A percentile compares a stretch with the other conserved stretches of the same genome.
Conservation (phyloP, 2,888 invertebrate species). For the Volucella zonaria region DNA sequence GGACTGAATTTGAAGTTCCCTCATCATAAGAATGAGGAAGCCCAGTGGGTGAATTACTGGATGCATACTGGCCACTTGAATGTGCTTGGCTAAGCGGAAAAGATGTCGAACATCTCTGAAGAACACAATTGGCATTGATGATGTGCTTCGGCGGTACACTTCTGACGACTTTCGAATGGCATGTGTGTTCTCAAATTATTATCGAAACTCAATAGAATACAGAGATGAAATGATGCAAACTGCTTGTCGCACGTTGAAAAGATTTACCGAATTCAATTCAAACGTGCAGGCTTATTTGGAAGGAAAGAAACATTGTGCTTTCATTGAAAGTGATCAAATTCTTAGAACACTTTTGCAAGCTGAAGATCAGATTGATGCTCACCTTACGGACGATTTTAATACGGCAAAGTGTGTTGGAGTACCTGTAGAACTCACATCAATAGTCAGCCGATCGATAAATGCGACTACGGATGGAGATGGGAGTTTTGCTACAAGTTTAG, state of each 20-base stretch:
- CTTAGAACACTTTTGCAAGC: constrained; percentile 84
- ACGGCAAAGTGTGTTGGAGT: constrained; percentile 87
- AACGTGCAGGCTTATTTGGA: constrained; percentile 87
- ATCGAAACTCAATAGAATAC: constrained; percentile 90
- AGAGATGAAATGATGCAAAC: constrained; percentile 87
- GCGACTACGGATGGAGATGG: constrained; percentile 75
- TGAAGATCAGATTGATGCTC: constrained; percentile 84
- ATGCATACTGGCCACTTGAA: constrained; percentile 93
- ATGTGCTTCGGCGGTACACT: constrained; percentile 87
- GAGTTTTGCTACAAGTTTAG: constrained; percentile 79
- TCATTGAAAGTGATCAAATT: constrained; percentile 85
- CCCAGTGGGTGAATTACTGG: constrained; percentile 98
- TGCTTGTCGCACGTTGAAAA: constrained; percentile 86
- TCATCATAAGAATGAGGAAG: constrained; percentile 98
- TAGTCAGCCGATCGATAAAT: constrained; percentile 86
- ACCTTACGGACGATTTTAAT: constrained; percentile 90
- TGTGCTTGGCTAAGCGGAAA: constrained; percentile 86
- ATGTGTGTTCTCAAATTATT: constrained; percentile 91
- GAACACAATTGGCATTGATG: constrained; percentile 91
- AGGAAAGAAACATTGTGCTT: constrained; percentile 84
- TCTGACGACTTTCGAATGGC: constrained; percentile 92
- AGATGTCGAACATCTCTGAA: constrained; percentile 97
- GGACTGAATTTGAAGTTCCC: constrained; percentile 95
- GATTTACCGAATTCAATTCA: constrained; percentile 87
- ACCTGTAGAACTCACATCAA: constrained; percentile 86